These are phyloP conservation scores for Pelagia noctiluca DNA, from an alignment of 30 jellyfish, hydroid and myxozoan species.

Conservation along the genomic window DNA sequence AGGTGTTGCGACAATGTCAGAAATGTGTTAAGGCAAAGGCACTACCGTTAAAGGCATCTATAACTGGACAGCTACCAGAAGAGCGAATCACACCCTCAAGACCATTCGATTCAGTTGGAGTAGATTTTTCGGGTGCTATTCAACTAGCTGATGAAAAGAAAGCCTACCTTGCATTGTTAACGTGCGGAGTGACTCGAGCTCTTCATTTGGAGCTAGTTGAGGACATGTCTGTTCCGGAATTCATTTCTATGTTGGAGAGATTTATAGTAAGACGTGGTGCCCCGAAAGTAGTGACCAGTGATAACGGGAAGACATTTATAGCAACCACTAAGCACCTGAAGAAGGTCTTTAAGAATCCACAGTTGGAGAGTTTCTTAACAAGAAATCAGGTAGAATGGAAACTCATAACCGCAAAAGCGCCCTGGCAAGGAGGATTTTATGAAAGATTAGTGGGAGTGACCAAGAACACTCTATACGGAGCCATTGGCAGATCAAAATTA, in stretches of 20 bases:
- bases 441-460: not conserved
- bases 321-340: not conserved
- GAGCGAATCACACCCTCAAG: not conserved
- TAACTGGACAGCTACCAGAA: not conserved
- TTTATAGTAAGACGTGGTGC: not conserved
- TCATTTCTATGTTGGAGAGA: not conserved
- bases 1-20: not conserved
- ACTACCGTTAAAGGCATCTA: not conserved
- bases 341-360: not conserved
- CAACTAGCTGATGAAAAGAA: not conserved
- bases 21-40: not conserved
- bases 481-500: not conserved
- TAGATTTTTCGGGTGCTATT: constrained; percentile 18
- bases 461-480: not conserved
- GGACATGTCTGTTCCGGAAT: not conserved
- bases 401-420: not conserved
- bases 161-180: not conserved
- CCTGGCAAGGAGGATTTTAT: not conserved
- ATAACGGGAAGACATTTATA: not conserved
- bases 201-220: not conserved
- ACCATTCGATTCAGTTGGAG: constrained; percentile 7
- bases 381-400: not conserved
- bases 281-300: not conserved
- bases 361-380: not conserved
- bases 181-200: not conserved